Evolutionary conservation across 2,113 vertebrate genomes (phyloP).

Genomic region (Platichthys flesus): DNA sequence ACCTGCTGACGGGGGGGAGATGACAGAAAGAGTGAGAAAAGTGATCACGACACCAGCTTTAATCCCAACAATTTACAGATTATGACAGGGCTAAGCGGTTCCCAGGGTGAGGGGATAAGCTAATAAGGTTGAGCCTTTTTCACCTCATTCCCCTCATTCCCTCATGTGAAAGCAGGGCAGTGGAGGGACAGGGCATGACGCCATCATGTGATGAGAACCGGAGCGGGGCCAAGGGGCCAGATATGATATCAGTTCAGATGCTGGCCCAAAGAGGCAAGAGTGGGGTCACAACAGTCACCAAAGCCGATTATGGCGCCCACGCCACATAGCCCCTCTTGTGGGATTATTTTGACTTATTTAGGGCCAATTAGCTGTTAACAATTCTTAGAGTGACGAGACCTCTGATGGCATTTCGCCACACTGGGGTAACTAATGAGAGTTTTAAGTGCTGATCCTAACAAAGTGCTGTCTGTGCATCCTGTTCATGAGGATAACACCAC

Average conservation of each 20-base stretch:
- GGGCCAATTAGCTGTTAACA: constrained; percentile 81
- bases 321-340: constrained; percentile 53
- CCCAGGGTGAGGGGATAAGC: constrained; percentile 79
- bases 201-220: constrained; percentile 76
- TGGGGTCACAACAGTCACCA: constrained; percentile 77
- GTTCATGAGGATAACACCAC: constrained; percentile 40
- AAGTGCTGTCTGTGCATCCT: constrained; percentile 30
- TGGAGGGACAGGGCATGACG: constrained; percentile 63
- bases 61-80: constrained; percentile 69
- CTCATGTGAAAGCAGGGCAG: constrained; percentile 70
- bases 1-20: constrained; percentile 7
- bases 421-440: constrained; percentile 80
- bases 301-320: constrained; percentile 78
- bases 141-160: constrained; percentile 66
- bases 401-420: constrained; percentile 75
- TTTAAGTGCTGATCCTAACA: constrained; percentile 41
- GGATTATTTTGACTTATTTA: constrained; percentile 77
- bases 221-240: constrained; percentile 55
- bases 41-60: constrained; percentile 59
- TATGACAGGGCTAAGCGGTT: constrained; percentile 72
- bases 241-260: constrained; percentile 82
- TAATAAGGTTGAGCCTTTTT: constrained; percentile 70
- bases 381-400: constrained; percentile 77
- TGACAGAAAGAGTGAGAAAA: constrained; percentile 46
- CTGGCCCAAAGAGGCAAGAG: constrained; percentile 58